phyloP scores from a whole-genome alignment of 2,888 invertebrate genomes.

The Drosophila mayaguana region DNA sequence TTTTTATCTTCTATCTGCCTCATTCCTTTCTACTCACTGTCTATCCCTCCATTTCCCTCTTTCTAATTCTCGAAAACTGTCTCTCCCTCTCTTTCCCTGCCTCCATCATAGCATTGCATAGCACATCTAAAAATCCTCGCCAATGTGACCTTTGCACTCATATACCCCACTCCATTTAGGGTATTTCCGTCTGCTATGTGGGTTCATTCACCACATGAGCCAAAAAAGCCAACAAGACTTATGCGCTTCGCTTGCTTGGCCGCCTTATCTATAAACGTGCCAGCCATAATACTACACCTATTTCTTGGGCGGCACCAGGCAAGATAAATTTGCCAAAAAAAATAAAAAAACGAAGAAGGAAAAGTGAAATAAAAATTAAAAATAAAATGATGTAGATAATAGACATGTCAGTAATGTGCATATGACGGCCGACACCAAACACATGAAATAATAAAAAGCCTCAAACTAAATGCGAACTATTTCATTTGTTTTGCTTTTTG shows the following conservation, averaged over 20 bases:
- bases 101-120: no score
- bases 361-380: conserved; percentile 4
- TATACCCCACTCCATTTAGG: neutral
- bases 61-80: no score
- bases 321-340: conserved; percentile 33
- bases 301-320: conserved; percentile 42
- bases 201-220: conserved; percentile 58
- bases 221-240: conserved; percentile 22
- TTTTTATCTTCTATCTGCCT: no score
- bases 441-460: conserved; percentile 7
- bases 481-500: conserved; percentile 2
- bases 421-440: conserved; percentile 19
- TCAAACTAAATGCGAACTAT: conserved; percentile 22
- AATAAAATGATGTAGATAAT: conserved; percentile 29
- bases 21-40: no score
- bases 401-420: conserved; percentile 42
- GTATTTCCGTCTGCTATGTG: conserved; percentile 53
- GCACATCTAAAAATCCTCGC: neutral
- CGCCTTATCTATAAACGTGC: conserved; percentile 68
- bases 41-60: no score
- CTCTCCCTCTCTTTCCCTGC: neutral
- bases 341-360: conserved; percentile 7
- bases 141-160: neutral
- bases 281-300: conserved; percentile 44
- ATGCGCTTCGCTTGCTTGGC: conserved; percentile 49